These are phyloP conservation scores for Spodoptera picta DNA, from an alignment of 2,888 invertebrate species.

Conservation along the genomic window DNA sequence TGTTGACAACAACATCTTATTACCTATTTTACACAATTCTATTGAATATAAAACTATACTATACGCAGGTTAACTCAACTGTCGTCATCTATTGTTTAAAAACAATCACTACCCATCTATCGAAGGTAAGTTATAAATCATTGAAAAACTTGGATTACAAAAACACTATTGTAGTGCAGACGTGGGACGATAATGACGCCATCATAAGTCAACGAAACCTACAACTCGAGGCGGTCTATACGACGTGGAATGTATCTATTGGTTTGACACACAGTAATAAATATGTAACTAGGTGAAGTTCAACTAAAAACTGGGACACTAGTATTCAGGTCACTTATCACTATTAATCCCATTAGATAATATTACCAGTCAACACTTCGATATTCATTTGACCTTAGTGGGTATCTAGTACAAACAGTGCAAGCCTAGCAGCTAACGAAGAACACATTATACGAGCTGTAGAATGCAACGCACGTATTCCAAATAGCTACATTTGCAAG, in stretches of 20 bases:
- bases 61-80: neutral
- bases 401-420: constrained; percentile 5
- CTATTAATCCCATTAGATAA: constrained; percentile 5
- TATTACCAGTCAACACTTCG: neutral
- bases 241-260: constrained; percentile 23
- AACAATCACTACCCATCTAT: neutral
- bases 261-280: constrained; percentile 15
- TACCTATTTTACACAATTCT: neutral
- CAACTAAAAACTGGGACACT: constrained; percentile 32
- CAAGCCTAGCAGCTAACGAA: constrained; percentile 21
- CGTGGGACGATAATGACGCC: neutral
- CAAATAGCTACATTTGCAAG: constrained; percentile 44
- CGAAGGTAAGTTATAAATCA: neutral
- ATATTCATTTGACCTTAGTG: neutral
- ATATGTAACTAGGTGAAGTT: constrained; percentile 44
- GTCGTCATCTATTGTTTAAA: neutral
- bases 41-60: neutral
- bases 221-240: constrained; percentile 11
- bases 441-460: constrained; percentile 23
- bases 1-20: constrained; percentile 53
- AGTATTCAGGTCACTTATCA: constrained; percentile 14
- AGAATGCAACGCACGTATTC: constrained; percentile 27
- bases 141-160: neutral
- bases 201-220: constrained; percentile 2
- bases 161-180: neutral